phyloP scores from a whole-genome alignment of 1,140 invertebrate species.

The Lasaia peninsularis region DNA sequence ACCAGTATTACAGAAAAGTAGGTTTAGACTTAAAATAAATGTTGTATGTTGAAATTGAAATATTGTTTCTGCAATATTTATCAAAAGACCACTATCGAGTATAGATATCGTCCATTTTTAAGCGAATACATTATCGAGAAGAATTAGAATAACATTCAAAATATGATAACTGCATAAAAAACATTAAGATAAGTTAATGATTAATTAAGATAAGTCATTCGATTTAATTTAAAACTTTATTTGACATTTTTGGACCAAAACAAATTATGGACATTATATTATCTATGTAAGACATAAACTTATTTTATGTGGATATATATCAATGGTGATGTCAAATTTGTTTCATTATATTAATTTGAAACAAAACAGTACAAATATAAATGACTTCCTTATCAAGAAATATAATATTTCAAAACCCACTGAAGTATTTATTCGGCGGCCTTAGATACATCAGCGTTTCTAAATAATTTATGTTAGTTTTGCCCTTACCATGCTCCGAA shows the following conservation, averaged over 20 bases:
- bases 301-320: conserved; percentile 1
- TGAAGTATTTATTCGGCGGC: conserved; percentile 1
- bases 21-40: no score
- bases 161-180: no score
- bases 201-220: neutral
- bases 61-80: no score
- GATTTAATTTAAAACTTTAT: neutral
- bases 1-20: no score
- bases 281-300: neutral
- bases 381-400: conserved; percentile 8
- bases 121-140: no score
- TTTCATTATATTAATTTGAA: conserved; percentile 3
- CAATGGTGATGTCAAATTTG: neutral
- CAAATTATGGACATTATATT: neutral
- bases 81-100: no score
- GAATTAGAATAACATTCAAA: no score
- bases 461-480: neutral
- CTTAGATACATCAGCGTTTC: conserved; percentile 4
- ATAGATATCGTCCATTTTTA: no score
- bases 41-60: no score
- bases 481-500: neutral
- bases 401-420: conserved; percentile 1
- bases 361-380: conserved; percentile 1
- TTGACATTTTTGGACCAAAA: neutral
- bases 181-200: neutral